Evolutionary conservation across 2,113 vertebrate genomes (phyloP).

Genomic region (Seriola quinqueradiata): DNA sequence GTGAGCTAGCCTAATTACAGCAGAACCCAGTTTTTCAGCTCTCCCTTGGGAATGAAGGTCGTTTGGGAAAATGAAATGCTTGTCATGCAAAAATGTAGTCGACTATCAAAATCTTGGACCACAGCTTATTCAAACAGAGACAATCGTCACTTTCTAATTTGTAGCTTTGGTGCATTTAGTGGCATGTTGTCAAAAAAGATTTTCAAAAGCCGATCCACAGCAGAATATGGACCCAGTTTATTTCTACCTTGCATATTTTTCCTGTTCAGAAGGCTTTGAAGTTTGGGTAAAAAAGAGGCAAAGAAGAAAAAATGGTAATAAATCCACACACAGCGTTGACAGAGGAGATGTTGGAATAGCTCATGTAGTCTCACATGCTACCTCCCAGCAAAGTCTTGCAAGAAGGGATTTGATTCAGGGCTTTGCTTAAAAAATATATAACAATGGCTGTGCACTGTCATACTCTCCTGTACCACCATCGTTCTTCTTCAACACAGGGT

Average conservation of each 20-base stretch:
- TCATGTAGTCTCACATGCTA: constrained; percentile 32
- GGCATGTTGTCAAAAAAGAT: constrained; percentile 59
- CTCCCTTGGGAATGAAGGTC: constrained; percentile 60
- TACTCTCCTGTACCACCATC: not conserved
- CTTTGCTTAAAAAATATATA: constrained; percentile 43
- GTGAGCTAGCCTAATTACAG: constrained; percentile 70
- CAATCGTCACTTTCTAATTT: constrained; percentile 64
- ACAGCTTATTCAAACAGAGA: constrained; percentile 64
- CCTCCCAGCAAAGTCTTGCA: constrained; percentile 42
- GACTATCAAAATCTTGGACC: constrained; percentile 58
- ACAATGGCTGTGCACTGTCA: constrained; percentile 5
- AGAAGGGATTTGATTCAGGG: constrained; percentile 42
- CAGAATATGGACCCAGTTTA: constrained; percentile 45
- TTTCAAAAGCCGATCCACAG: constrained; percentile 22
- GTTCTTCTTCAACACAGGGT: constrained; percentile 23
- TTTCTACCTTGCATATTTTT: constrained; percentile 38
- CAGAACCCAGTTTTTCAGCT: constrained; percentile 54
- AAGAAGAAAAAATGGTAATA: constrained; percentile 22
- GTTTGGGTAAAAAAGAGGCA: not conserved
- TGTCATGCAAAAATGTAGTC: constrained; percentile 61
- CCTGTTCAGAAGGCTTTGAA: constrained; percentile 51
- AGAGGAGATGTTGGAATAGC: constrained; percentile 41
- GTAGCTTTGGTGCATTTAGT: constrained; percentile 60
- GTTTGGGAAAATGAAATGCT: constrained; percentile 67
- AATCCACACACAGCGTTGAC: constrained; percentile 50